Base-by-base conservation (phyloP, 2,888 invertebrate species). In the Drosophila kambysellisi region DNA sequence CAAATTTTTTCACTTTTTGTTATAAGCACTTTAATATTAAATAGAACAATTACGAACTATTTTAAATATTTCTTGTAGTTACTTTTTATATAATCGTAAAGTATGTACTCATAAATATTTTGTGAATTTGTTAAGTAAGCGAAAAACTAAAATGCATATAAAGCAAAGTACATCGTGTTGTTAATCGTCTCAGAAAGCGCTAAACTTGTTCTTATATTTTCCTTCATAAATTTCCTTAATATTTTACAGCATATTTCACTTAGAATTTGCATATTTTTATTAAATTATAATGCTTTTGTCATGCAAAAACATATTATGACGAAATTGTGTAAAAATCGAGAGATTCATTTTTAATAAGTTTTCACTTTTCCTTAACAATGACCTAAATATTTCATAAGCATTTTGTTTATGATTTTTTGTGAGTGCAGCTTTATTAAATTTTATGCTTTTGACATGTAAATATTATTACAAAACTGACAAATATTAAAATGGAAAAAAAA, bases 381-480 rank as follows among this genome's bases (percentile, higher is more conserved):
- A 56, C 25, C 33, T 33, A 9, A 68, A 56, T 20, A 32, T 46
- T 39, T 53, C 17, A 25, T 17, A 48, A 11, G 46, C 43, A 29
- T 46, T 66, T 32, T 1, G 50, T 56, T 20, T 46, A 54, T 48
- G 32, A 20, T 50, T 15, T 57, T 17, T 29, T n/a, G 7, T 3
- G 25, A 41, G 11, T 46, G 35, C 46, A 51, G 70, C 59, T 12
- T 43, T 52, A 52, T 59, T 29, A 41, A 70, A 53, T 59, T 60
- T 37, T 15, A 51, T 63, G 61, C 17, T 11, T 41, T 61, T 29
- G 25, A 11, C 33, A 52, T 69, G 59, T 39, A 52, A 68, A 68
- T 56, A 57, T 43, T 56, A 35, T 64, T 8, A 64, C 35, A 39
- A 30, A 53, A 54, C 65, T 66, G 17, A 3, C 15, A 6, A 17